Evolutionary conservation across 2,113 vertebrate genomes (phyloP).

Genomic region (Myodes glareolus): DNA sequence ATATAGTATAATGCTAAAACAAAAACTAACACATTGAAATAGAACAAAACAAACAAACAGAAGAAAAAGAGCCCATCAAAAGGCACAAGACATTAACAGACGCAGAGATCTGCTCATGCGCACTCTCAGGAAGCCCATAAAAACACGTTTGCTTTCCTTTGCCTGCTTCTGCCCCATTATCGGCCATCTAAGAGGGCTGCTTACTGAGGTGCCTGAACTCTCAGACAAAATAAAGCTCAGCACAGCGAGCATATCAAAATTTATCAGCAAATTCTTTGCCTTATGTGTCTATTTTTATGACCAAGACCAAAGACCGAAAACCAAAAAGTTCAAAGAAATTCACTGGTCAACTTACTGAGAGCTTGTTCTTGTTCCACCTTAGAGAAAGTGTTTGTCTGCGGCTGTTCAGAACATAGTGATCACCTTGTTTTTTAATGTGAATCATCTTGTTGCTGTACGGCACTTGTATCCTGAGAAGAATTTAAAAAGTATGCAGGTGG

Average conservation of each 20-base stretch:
- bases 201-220: background rate
- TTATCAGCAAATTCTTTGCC: constrained; percentile 15
- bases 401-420: constrained; percentile 67
- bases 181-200: background rate
- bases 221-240: background rate
- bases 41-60: background rate
- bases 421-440: constrained; percentile 75
- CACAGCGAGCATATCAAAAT: background rate
- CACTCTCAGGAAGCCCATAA: background rate
- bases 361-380: constrained; percentile 60
- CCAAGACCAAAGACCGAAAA: background rate
- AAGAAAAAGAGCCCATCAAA: too few species aligned
- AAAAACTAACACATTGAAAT: background rate
- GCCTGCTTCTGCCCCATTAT: background rate
- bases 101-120: background rate
- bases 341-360: constrained; percentile 74
- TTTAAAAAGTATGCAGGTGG: background rate
- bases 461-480: constrained; percentile 69
- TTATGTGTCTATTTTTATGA: constrained; percentile 22
- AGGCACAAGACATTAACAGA: too few species aligned
- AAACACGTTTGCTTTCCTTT: background rate
- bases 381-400: constrained; percentile 71
- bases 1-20: background rate
- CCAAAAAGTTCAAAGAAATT: background rate
- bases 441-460: constrained; percentile 79